A percentile compares a stretch with the other conserved stretches of the same genome.
Conservation (phyloP, 2,113 vertebrate species). For the Vulpes lagopus region DNA sequence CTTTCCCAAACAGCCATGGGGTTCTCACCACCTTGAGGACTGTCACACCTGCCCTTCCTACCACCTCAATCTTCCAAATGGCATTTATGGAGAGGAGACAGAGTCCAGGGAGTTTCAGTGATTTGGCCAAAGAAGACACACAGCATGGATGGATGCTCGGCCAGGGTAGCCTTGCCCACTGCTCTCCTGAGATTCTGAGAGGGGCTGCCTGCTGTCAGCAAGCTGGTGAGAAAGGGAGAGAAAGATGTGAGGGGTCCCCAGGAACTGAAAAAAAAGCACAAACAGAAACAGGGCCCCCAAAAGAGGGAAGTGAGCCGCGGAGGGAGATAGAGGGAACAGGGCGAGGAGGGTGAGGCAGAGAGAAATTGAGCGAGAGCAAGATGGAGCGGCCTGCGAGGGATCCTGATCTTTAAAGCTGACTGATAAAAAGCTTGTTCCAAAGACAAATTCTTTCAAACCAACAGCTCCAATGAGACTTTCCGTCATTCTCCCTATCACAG, state of each 20-base stretch:
- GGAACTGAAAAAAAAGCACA: background rate
- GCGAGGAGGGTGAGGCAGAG: slow-evolving; percentile 14
- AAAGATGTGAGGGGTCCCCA: background rate
- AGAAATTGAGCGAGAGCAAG: slow-evolving; percentile 32
- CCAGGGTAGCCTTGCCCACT: background rate
- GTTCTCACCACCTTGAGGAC: background rate
- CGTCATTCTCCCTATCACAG: slow-evolving; percentile 55
- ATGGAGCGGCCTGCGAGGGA: slow-evolving; percentile 48
- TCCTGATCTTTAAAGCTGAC: slow-evolving; percentile 61
- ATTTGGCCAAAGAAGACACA: background rate
- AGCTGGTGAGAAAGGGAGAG: background rate
- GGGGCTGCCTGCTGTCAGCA: background rate
- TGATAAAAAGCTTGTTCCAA: slow-evolving; percentile 76
- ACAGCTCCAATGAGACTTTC: slow-evolving; percentile 70
- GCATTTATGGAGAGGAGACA: background rate
- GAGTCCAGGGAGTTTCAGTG: background rate
- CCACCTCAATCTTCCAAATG: background rate
- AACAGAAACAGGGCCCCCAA: background rate
- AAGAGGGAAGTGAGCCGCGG: background rate
- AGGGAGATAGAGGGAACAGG: background rate
- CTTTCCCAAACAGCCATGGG: background rate
- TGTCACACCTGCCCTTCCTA: background rate
- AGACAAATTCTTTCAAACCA: slow-evolving; percentile 79
- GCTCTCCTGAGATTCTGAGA: background rate
- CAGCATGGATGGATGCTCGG: background rate